Evolutionary conservation across 2,888 invertebrate genomes (phyloP).

Genomic region (Nemoura dubitans): DNA sequence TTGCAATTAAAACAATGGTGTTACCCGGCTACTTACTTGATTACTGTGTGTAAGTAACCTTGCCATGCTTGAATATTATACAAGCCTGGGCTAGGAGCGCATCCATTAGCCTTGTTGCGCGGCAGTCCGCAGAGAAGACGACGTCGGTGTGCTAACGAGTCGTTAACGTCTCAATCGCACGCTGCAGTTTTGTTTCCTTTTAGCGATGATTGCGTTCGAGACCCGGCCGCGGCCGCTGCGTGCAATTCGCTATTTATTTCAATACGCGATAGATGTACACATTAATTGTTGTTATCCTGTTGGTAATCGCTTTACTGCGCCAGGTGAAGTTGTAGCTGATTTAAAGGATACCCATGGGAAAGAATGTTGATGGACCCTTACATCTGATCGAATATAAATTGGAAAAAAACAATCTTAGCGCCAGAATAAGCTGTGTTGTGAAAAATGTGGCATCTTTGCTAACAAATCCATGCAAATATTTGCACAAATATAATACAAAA

Average conservation of each 20-base stretch:
- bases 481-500: too few species aligned
- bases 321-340: not conserved
- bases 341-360: not conserved
- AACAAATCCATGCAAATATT: too few species aligned
- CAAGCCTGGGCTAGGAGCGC: not conserved
- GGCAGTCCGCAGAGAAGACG: not conserved
- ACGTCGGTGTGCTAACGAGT: not conserved
- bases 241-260: not conserved
- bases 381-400: too few species aligned
- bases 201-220: not conserved
- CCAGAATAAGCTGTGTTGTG: too few species aligned
- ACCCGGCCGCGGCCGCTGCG: not conserved
- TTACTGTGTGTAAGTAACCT: constrained; percentile 24
- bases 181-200: not conserved
- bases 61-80: not conserved
- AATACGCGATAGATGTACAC: not conserved
- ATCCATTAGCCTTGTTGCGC: constrained; percentile 23
- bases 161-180: not conserved
- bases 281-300: not conserved
- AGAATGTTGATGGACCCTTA: too few species aligned
- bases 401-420: too few species aligned
- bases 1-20: constrained; percentile 19
- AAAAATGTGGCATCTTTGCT: too few species aligned
- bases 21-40: not conserved
- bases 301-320: not conserved